These are phyloP conservation scores for Pocillopora meandrina DNA, from an alignment of 92 coral and sea anemone species.

Conservation along the genomic window DNA sequence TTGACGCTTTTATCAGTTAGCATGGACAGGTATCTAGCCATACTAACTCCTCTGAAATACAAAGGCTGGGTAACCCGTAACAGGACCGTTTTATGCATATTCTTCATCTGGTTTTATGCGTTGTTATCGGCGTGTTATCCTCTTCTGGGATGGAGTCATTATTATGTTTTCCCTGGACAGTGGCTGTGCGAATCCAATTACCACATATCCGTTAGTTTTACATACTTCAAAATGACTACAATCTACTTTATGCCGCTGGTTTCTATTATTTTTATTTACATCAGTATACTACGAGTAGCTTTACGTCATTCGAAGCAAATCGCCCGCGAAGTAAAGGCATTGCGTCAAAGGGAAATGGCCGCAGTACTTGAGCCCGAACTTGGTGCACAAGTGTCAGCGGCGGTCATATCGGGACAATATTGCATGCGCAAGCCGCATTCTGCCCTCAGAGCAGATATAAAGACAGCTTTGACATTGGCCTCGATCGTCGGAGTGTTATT, in stretches of 20 bases:
- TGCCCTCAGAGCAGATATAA: conserved; percentile 70
- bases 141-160: conserved; percentile 69
- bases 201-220: conserved; percentile 55
- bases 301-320: conserved; percentile 83
- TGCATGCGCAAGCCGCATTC: conserved; percentile 89
- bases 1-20: conserved; percentile 80
- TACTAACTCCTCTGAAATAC: conserved; percentile 72
- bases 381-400: conserved; percentile 37
- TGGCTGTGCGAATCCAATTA: conserved; percentile 84
- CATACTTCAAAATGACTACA: conserved; percentile 66
- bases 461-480: conserved; percentile 67
- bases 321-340: conserved; percentile 71
- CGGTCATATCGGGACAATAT: conserved; percentile 68
- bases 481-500: conserved; percentile 80
- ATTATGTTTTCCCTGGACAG: conserved; percentile 57
- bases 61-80: conserved; percentile 72
- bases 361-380: conserved; percentile 26
- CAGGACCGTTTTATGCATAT: conserved; percentile 48
- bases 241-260: conserved; percentile 72
- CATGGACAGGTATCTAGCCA: conserved; percentile 81
- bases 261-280: conserved; percentile 68
- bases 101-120: conserved; percentile 66
- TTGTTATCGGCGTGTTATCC: conserved; percentile 70
- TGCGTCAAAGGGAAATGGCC: conserved; percentile 62
- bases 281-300: conserved; percentile 68